Percentiles rank a stretch among this genome's conserved stretches.
These are phyloP conservation scores for Pachymerium ferrugineum DNA, from an alignment of 2,888 invertebrate genomes.

Conservation along the genomic window DNA sequence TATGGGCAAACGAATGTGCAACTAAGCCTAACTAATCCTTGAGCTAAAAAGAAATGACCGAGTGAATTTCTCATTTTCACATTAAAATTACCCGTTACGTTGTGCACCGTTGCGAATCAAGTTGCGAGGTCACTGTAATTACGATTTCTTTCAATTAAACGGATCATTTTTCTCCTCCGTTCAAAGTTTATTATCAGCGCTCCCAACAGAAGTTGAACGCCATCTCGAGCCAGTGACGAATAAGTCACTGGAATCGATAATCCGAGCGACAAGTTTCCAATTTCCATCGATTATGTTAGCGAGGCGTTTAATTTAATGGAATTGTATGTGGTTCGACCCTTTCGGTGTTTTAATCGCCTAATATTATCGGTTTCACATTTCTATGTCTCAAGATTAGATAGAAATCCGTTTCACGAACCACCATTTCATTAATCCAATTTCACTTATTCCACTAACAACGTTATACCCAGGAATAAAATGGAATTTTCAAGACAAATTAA, in stretches of 20 bases:
- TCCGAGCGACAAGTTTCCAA: neutral
- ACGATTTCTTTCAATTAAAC: neutral
- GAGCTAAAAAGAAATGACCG: constrained; percentile 21
- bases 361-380: neutral
- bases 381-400: neutral
- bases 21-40: constrained; percentile 24
- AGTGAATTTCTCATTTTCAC: constrained; percentile 16
- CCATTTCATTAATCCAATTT: neutral
- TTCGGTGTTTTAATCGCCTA: neutral
- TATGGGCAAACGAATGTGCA: constrained; percentile 11
- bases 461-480: neutral
- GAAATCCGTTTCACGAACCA: neutral
- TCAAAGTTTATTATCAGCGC: neutral
- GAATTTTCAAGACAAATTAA: no score
- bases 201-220: neutral
- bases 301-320: constrained; percentile 19
- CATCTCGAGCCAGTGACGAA: neutral
- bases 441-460: neutral
- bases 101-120: neutral
- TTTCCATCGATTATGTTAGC: constrained; percentile 9
- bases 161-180: neutral
- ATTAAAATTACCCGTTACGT: constrained; percentile 5
- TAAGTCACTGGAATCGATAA: constrained; percentile 1
- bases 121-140: neutral
- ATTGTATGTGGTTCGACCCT: neutral